Evolutionary conservation across 2,888 invertebrate species (phyloP).

Genomic region (Saturnia pavonia): DNA sequence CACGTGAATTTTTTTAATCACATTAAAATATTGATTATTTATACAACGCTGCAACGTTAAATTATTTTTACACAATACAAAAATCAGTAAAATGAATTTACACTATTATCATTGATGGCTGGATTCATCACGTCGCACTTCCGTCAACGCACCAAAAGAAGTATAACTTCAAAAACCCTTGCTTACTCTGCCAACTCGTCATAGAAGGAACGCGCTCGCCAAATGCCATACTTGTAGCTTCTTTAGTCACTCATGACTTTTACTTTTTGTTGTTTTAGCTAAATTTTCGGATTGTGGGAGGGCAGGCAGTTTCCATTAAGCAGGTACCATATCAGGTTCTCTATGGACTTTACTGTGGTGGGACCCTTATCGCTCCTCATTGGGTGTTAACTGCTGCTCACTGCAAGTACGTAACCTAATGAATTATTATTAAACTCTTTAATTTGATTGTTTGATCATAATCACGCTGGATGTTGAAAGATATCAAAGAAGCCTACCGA

Average conservation of each 20-base stretch:
- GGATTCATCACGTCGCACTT: too few species aligned
- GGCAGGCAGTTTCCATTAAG: constrained; percentile 50
- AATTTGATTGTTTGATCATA: not conserved
- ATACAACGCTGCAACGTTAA: too few species aligned
- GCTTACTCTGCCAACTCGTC: not conserved
- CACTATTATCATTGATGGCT: too few species aligned
- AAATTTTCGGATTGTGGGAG: constrained; percentile 67
- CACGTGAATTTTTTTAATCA: too few species aligned
- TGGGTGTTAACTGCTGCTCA: constrained; percentile 75
- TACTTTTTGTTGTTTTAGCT: constrained; percentile 34
- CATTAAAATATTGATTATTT: too few species aligned
- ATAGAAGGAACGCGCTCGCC: not conserved
- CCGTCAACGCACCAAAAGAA: too few species aligned
- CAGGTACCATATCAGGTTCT: constrained; percentile 63
- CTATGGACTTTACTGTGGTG: constrained; percentile 69
- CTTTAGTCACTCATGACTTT: not conserved
- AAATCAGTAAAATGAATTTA: too few species aligned
- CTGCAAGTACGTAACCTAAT: constrained; percentile 56
- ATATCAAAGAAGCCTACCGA: not conserved
- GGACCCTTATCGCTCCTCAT: constrained; percentile 60
- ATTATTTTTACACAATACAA: too few species aligned
- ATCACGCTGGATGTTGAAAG: not conserved
- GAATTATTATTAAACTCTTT: not conserved
- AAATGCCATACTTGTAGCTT: not conserved
- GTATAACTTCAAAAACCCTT: not conserved